Conservation (phyloP, 2,888 invertebrate species). For the Mimachlamys varia region DNA sequence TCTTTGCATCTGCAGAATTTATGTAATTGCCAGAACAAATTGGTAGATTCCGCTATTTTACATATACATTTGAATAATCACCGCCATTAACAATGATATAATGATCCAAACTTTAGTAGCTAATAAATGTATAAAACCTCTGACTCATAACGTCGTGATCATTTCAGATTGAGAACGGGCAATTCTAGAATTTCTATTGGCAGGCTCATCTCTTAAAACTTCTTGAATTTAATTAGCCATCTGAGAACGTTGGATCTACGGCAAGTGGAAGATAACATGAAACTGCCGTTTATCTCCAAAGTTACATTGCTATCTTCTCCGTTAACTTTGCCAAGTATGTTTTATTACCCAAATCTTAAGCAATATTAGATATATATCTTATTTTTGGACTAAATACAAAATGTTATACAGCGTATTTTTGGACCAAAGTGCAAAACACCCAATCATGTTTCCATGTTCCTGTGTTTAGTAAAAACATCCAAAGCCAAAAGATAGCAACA, state of each 20-base stretch:
- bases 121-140: background rate
- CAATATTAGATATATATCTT: background rate
- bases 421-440: background rate
- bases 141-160: background rate
- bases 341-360: conserved; percentile 22
- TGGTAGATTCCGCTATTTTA: background rate
- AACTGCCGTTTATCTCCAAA: background rate
- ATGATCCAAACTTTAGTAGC: background rate
- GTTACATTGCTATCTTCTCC: conserved; percentile 3
- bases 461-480: background rate
- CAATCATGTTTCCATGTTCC: background rate
- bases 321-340: background rate
- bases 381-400: background rate
- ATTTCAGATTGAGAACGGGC: conserved; percentile 9
- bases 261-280: background rate
- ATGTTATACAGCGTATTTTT: background rate
- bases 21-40: background rate
- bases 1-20: background rate
- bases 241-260: conserved; percentile 11
- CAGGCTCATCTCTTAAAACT: background rate
- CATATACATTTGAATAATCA: background rate
- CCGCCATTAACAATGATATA: background rate
- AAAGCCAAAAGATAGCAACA: background rate
- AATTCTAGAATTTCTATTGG: background rate
- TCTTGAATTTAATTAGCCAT: conserved; percentile 31